Percentiles rank a stretch among this genome's conserved stretches.
Conservation (phyloP, 2,888 invertebrate genomes). For the Aphrophora alni region DNA sequence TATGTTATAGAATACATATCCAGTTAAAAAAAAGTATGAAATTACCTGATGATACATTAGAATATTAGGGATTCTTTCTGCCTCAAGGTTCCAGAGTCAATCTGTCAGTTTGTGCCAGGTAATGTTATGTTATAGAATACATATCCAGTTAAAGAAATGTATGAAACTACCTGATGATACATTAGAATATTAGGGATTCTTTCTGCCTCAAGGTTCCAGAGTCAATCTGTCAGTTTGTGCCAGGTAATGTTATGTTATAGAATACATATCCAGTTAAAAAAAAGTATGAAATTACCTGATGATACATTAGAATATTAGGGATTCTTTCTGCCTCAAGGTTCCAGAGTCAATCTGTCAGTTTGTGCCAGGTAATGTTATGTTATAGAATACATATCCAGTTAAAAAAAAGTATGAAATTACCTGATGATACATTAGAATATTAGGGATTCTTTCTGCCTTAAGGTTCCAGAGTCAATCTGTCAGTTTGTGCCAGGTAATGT, state of each 20-base stretch:
- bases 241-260: slow-evolving; percentile 64
- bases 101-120: slow-evolving; percentile 80
- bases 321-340: slow-evolving; percentile 80
- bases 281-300: slow-evolving; percentile 82
- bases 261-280: slow-evolving; percentile 78
- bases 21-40: slow-evolving; percentile 81
- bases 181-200: slow-evolving; percentile 89
- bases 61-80: slow-evolving; percentile 89
- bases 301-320: slow-evolving; percentile 90
- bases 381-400: slow-evolving; percentile 76
- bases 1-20: slow-evolving; percentile 72
- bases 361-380: slow-evolving; percentile 71
- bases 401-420: slow-evolving; percentile 81
- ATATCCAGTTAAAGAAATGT: slow-evolving; percentile 78
- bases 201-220: slow-evolving; percentile 76
- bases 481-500: slow-evolving; percentile 76
- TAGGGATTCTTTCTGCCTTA: slow-evolving; percentile 86
- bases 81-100: slow-evolving; percentile 78
- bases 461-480: slow-evolving; percentile 77
- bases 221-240: slow-evolving; percentile 82
- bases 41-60: slow-evolving; percentile 82
- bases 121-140: slow-evolving; percentile 66
- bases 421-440: slow-evolving; percentile 86
- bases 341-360: slow-evolving; percentile 76
- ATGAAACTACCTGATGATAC: slow-evolving; percentile 86